Evolutionary conservation across 2,797 vertebrate genomes (phyloP), one percentile per base, ranked within the genome.

Genomic region (Danionella dracula): DNA sequence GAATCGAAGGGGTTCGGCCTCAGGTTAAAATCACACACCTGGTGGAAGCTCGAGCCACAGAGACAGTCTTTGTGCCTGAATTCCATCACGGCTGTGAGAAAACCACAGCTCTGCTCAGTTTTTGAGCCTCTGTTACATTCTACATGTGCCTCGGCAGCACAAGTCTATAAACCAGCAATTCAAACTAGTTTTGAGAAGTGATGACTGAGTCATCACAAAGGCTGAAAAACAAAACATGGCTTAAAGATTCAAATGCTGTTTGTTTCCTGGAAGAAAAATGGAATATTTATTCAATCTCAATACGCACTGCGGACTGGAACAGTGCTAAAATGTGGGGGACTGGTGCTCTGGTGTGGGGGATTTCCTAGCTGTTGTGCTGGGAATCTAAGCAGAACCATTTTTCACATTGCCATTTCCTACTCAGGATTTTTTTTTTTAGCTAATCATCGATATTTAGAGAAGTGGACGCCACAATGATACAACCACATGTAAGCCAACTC

Each of bases 11-110:
- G 29, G 46, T 56, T 32, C 34, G 38, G 49, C 31, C 12, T 29
- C 59, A 41, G 66, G 66, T 65, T 75, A 68, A 53, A 59, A 71
- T 67, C 68, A 71, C 72, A 75, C 61, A 73, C 55, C 66, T 65
- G 60, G 49, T 70, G 42, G 41, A 49, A 63, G 38, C 67, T 16
- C 49, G 40, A 46, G 6, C 4, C 29, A 13, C 20, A 72, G 23
- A 72, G n/a, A 44, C 20, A 20, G 19, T n/a, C 20, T 35, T 35
- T 62, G 49, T 67, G 70, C 50, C 50, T 50, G 44, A 67, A 62
- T 67, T 72, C 64, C 35, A 31, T 56, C 57, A 62, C 19, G 8
- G 29, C 16, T 13, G 34, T 72, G 70, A 20, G 35, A 62, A 67
- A 62, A 67, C 49, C 50, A 46, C 40, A 15, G 23, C 19, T 51